Conservation (phyloP, 1,140 invertebrate genomes). For the Caenorhabditis elegans region WBcel235 BX284605.5:12742501-12743000, state of each 20-base stretch:
- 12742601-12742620: too few species aligned
- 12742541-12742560: conserved; percentile 19
- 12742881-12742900: conserved; percentile 34
- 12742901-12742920: conserved; percentile 29
- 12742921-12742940: conserved; percentile 53
- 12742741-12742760: conserved; percentile 26
- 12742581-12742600: neutral
- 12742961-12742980: conserved; percentile 52
- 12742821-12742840: too few species aligned
- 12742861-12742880: neutral
- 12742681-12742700: conserved; percentile 3
- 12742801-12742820: too few species aligned
- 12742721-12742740: conserved; percentile 37
- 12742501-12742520: conserved; percentile 30
- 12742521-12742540: conserved; percentile 36
- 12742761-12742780: conserved; percentile 39
- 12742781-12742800: too few species aligned
- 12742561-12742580: neutral
- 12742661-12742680: conserved; percentile 12
- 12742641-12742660: conserved; percentile 32
- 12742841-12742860: too few species aligned
- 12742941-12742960: conserved; percentile 51
- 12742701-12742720: conserved; percentile 22
- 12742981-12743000: conserved; percentile 48
- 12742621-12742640: conserved; percentile 22